Evolutionary conservation across 30 jellyfish, hydroid and myxozoan species (phyloP).

Genomic region (Aurelia sp.): DNA sequence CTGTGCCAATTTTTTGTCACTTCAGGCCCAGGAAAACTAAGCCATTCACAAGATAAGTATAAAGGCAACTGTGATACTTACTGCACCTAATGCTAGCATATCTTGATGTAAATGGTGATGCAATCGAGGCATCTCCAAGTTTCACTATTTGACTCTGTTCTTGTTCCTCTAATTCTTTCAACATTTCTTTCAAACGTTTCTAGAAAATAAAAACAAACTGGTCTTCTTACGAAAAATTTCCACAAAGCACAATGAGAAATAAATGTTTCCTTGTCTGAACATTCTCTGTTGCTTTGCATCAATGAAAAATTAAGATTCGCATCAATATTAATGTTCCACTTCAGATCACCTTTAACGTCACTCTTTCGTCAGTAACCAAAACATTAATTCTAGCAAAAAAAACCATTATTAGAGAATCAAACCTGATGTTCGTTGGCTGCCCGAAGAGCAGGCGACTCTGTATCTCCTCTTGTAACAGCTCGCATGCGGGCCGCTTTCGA

Average conservation of each 20-base stretch:
- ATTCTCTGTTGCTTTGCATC: no score
- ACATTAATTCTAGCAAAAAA: no score
- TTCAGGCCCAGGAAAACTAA: no score
- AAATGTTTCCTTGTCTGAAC: no score
- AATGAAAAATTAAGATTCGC: no score
- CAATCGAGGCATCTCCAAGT: constrained; percentile 99
- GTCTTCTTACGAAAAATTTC: no score
- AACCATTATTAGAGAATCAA: not conserved
- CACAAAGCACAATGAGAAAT: no score
- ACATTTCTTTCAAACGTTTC: constrained; percentile 89
- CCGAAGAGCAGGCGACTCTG: constrained; percentile 80
- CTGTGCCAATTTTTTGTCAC: no score
- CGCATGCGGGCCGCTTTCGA: constrained; percentile 96
- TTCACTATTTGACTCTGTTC: constrained; percentile 94
- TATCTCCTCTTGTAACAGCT: constrained; percentile 97
- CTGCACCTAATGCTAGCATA: constrained; percentile 83
- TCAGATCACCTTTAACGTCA: no score
- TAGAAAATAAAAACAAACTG: constrained; percentile 2
- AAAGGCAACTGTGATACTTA: constrained; percentile 11
- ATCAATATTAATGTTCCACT: no score
- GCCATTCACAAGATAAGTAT: no score
- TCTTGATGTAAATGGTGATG: constrained; percentile 98
- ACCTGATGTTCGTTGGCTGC: constrained; percentile 93
- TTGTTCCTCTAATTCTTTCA: constrained; percentile 88
- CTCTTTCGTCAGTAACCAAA: no score